Conservation (phyloP, 2,797 vertebrate genomes). For the Gobionotothen gibberifrons region DNA sequence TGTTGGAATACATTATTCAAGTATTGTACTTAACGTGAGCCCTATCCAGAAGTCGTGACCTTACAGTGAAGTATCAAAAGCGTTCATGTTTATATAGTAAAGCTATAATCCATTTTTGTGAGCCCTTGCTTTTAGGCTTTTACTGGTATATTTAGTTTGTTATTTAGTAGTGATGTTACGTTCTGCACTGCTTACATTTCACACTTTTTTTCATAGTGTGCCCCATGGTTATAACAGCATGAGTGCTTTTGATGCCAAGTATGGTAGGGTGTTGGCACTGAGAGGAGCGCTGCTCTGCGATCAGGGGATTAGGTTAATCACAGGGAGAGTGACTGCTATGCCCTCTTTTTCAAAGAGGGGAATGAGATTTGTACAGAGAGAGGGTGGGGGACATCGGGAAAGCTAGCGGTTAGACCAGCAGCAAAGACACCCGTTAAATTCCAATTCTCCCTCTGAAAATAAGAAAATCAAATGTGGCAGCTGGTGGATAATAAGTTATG, state of each 20-base stretch:
- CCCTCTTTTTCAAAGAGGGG: slow-evolving; percentile 62
- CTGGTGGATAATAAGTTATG: slow-evolving; percentile 29
- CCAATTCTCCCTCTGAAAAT: slow-evolving; percentile 19
- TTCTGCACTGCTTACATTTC: slow-evolving; percentile 29
- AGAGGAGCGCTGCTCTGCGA: slow-evolving; percentile 43
- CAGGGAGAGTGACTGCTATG: slow-evolving; percentile 58
- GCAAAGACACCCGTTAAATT: slow-evolving; percentile 8
- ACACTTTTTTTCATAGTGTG: slow-evolving; percentile 15
- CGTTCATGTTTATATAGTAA: background rate
- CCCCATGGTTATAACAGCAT: slow-evolving; percentile 42
- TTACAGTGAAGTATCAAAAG: too few species aligned
- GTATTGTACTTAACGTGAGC: too few species aligned
- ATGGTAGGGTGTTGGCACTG: slow-evolving; percentile 35
- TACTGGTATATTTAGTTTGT: background rate
- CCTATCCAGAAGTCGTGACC: too few species aligned
- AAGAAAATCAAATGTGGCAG: slow-evolving; percentile 30
- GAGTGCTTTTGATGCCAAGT: slow-evolving; percentile 58
- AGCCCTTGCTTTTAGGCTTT: background rate
- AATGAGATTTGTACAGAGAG: slow-evolving; percentile 49
- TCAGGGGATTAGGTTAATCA: slow-evolving; percentile 72
- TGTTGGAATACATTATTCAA: too few species aligned
- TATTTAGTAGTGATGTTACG: background rate
- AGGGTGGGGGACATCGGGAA: background rate
- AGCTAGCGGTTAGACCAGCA: slow-evolving; percentile 6
- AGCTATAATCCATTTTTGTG: background rate